Percentiles rank a stretch among this genome's conserved stretches.
Conservation (phyloP, 2,888 invertebrate genomes). For the Heliconius charithonia region DNA sequence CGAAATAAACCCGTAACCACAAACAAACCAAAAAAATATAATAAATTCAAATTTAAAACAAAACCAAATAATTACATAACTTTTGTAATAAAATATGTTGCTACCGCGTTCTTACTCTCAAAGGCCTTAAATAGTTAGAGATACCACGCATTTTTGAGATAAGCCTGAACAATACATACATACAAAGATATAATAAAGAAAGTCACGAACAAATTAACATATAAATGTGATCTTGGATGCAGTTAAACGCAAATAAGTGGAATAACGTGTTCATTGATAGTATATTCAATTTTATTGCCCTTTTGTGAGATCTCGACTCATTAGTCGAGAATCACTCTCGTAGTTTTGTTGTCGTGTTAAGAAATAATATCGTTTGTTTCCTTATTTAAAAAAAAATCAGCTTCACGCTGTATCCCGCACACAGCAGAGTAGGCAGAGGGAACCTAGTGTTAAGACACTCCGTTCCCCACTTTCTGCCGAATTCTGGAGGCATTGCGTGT, state of each 20-base stretch:
- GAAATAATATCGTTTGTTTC: conserved; percentile 14
- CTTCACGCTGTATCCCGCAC: too few relatives aligned
- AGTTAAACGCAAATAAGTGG: conserved; percentile 46
- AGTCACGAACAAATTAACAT: conserved; percentile 50
- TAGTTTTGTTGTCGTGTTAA: conserved; percentile 28
- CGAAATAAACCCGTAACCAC: background rate
- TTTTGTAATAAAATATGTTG: background rate
- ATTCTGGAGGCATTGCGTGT: too few relatives aligned
- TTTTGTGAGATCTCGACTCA: conserved; percentile 37
- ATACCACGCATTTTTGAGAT: conserved; percentile 26
- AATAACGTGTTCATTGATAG: conserved; percentile 49
- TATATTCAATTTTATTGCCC: conserved; percentile 52
- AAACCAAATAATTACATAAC: conserved; percentile 2
- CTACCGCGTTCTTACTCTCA: conserved; percentile 1
- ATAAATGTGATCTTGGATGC: conserved; percentile 51
- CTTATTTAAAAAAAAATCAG: too few relatives aligned
- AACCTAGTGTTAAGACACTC: too few relatives aligned
- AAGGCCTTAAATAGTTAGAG: background rate
- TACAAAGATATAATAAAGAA: conserved; percentile 18
- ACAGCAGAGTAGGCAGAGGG: too few relatives aligned
- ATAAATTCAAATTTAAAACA: background rate
- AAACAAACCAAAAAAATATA: background rate
- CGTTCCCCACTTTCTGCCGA: too few relatives aligned
- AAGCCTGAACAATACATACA: conserved; percentile 8
- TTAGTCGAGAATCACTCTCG: conserved; percentile 14